These are phyloP conservation scores for Harmothoe impar DNA, from an alignment of 2,888 invertebrate species.

Conservation along the genomic window DNA sequence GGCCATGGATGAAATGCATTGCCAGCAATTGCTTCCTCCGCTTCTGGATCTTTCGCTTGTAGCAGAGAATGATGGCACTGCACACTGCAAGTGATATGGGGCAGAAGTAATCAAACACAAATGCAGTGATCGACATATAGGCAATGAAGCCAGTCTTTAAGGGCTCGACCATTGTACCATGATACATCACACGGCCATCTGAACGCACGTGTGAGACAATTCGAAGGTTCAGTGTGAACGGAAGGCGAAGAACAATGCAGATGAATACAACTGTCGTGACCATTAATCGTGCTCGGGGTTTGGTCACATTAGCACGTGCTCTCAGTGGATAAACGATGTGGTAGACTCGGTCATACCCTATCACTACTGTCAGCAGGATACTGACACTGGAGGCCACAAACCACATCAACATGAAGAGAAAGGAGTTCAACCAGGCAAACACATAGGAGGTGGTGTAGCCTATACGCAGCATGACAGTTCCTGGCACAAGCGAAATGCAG, in stretches of 20 bases:
- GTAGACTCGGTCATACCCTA: background rate
- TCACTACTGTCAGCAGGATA: background rate
- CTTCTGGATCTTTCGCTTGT: background rate
- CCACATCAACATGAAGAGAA: background rate
- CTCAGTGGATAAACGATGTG: background rate
- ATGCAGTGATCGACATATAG: background rate
- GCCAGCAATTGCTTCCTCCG: background rate
- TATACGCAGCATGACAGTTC: background rate
- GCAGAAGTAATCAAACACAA: background rate
- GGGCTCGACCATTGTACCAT: background rate
- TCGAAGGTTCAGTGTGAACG: background rate
- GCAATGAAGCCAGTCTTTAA: background rate
- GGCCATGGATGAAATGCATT: no score
- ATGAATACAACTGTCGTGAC: background rate
- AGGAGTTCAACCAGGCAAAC: background rate
- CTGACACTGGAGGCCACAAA: background rate
- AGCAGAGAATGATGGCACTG: background rate
- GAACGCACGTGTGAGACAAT: background rate
- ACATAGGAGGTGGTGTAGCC: background rate
- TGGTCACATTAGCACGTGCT: background rate
- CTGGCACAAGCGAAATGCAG: background rate
- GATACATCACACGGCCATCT: background rate
- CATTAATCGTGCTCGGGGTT: background rate
- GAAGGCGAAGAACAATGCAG: background rate
- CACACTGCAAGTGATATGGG: background rate